Evolutionary conservation across 2,888 invertebrate species (phyloP).

Genomic region (Cheilosia variabilis): DNA sequence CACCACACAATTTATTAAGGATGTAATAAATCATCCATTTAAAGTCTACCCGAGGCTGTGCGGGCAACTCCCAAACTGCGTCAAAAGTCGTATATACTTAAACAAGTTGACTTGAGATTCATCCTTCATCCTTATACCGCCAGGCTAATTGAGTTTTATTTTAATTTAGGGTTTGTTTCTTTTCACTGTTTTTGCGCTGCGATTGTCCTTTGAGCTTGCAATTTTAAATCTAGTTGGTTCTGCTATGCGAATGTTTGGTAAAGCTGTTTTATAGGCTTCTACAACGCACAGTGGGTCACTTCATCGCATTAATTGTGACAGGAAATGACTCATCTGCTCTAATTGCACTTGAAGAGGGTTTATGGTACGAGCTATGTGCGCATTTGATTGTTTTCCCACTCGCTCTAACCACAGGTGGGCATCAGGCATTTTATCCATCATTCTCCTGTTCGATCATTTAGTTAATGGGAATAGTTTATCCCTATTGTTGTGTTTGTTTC

Average conservation of each 20-base stretch:
- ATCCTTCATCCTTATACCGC: background rate
- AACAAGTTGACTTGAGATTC: background rate
- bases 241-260: background rate
- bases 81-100: slow-evolving; percentile 24
- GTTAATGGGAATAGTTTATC: background rate
- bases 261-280: slow-evolving; percentile 7
- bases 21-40: slow-evolving; percentile 73
- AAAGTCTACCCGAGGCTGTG: slow-evolving; percentile 37
- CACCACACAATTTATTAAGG: slow-evolving; percentile 67
- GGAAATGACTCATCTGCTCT: slow-evolving; percentile 68
- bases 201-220: slow-evolving; percentile 62
- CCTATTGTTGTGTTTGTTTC: background rate
- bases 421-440: slow-evolving; percentile 2
- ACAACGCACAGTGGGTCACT: slow-evolving; percentile 22
- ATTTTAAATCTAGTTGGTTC: slow-evolving; percentile 37
- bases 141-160: slow-evolving; percentile 75
- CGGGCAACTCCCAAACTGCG: slow-evolving; percentile 5
- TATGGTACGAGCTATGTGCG: background rate
- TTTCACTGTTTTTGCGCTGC: slow-evolving; percentile 49
- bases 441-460: slow-evolving; percentile 49
- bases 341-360: slow-evolving; percentile 62
- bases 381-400: slow-evolving; percentile 26
- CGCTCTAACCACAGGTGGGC: slow-evolving; percentile 29
- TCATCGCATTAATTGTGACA: slow-evolving; percentile 63
- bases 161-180: slow-evolving; percentile 54